These are phyloP conservation scores for Hydractinia echinata DNA, from an alignment of 30 jellyfish, hydroid and myxozoan genomes.

Conservation along the genomic window DNA sequence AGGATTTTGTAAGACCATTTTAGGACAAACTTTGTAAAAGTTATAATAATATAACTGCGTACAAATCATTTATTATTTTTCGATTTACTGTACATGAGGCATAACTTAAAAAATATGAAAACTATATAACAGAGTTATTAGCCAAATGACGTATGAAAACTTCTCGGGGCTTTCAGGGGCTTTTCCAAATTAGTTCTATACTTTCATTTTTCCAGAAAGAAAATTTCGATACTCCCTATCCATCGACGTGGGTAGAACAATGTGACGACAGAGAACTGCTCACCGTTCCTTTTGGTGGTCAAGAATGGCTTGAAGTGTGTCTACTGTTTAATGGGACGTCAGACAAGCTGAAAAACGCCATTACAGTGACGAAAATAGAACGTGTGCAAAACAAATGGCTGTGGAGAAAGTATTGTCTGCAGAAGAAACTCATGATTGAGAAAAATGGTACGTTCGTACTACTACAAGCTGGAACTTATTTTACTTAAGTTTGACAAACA, in stretches of 20 bases:
- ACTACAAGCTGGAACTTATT: too few relatives aligned
- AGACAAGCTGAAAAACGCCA: neutral
- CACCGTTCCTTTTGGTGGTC: neutral
- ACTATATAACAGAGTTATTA: too few relatives aligned
- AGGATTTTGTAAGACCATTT: too few relatives aligned
- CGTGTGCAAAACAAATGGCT: conserved; percentile 16
- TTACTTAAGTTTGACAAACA: too few relatives aligned
- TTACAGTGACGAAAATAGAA: neutral
- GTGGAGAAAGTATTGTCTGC: neutral
- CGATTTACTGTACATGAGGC: too few relatives aligned
- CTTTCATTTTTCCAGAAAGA: neutral
- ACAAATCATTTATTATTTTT: too few relatives aligned
- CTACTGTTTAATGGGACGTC: neutral
- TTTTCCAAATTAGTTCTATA: too few relatives aligned
- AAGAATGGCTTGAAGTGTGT: conserved; percentile 3
- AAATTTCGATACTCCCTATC: neutral
- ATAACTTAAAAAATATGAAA: too few relatives aligned
- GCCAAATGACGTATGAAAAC: too few relatives aligned
- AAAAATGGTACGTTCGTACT: neutral
- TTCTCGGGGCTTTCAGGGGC: too few relatives aligned
- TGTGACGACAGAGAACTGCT: neutral
- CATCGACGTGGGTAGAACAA: conserved; percentile 6
- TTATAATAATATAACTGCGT: too few relatives aligned
- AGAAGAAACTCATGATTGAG: neutral
- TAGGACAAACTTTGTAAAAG: too few relatives aligned